Evolutionary conservation across 2,797 vertebrate genomes (phyloP).

Genomic region (Melanotaenia maccullochi): DNA sequence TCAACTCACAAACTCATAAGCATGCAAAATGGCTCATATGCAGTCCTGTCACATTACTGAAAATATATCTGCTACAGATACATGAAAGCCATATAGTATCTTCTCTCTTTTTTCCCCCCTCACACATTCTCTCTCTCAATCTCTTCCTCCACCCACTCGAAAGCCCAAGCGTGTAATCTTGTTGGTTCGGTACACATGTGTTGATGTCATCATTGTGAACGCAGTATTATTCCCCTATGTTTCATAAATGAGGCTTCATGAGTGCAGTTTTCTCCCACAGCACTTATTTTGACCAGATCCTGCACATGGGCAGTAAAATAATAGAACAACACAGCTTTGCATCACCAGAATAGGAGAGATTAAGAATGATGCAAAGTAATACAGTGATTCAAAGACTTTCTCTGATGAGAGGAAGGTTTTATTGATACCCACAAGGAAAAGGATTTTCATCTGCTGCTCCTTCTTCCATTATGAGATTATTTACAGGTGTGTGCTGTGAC

Average conservation of each 20-base stretch:
- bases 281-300: conserved; percentile 41
- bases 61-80: conserved; percentile 64
- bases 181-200: conserved; percentile 78
- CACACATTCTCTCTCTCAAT: conserved; percentile 65
- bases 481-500: conserved; percentile 60
- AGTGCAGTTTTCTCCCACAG: conserved; percentile 34
- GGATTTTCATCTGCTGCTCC: conserved; percentile 54
- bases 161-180: conserved; percentile 79
- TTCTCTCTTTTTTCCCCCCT: conserved; percentile 35
- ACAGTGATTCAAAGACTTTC: conserved; percentile 43
- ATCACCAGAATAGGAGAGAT: conserved; percentile 17
- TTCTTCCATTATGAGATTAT: conserved; percentile 52
- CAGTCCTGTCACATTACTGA: conserved; percentile 54
- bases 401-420: conserved; percentile 37
- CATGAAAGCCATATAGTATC: conserved; percentile 67
- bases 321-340: conserved; percentile 30
- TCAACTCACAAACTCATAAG: conserved; percentile 55
- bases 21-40: conserved; percentile 52
- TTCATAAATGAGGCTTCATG: conserved; percentile 48
- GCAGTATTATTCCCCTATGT: conserved; percentile 64
- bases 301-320: conserved; percentile 33
- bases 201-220: conserved; percentile 80
- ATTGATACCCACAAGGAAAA: conserved; percentile 31
- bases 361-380: conserved; percentile 42
- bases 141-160: conserved; percentile 77